phyloP scores from a whole-genome alignment of 2,113 vertebrate species.

The Gavialis gangeticus region DNA sequence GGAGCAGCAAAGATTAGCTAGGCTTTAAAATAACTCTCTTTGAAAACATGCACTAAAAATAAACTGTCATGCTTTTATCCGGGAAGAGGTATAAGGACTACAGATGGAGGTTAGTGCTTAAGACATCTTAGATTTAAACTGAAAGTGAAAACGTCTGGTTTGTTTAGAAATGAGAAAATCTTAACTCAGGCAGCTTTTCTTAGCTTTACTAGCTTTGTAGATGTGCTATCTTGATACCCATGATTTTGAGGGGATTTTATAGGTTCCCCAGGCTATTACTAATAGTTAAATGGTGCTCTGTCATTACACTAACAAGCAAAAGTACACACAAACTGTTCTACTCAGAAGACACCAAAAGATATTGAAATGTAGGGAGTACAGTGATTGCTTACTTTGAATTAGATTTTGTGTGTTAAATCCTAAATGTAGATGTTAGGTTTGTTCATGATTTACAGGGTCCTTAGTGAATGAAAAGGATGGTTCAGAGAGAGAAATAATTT shows the following conservation, averaged over 20 bases:
- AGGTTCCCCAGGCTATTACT: not conserved
- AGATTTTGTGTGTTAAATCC: not conserved
- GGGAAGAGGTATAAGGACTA: slow-evolving; percentile 50
- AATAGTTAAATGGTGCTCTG: not conserved
- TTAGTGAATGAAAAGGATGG: not conserved
- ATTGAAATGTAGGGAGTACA: not conserved
- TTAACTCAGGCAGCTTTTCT: not conserved
- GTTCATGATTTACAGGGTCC: not conserved
- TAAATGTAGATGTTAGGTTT: not conserved
- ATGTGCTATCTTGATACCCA: not conserved
- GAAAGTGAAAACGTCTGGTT: not conserved
- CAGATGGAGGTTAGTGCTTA: slow-evolving; percentile 46
- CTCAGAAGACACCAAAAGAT: not conserved
- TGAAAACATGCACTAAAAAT: slow-evolving; percentile 74
- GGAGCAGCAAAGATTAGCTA: slow-evolving; percentile 75
- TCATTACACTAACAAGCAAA: not conserved
- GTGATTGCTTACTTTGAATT: not conserved
- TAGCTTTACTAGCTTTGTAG: not conserved
- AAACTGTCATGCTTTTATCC: slow-evolving; percentile 57
- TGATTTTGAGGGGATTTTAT: not conserved
- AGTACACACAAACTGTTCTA: not conserved
- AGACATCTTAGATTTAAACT: not conserved
- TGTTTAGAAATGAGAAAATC: not conserved
- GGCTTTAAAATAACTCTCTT: slow-evolving; percentile 80
- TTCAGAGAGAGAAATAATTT: not conserved